Conservation (phyloP, 2,888 invertebrate species). For the Empis livida region DNA sequence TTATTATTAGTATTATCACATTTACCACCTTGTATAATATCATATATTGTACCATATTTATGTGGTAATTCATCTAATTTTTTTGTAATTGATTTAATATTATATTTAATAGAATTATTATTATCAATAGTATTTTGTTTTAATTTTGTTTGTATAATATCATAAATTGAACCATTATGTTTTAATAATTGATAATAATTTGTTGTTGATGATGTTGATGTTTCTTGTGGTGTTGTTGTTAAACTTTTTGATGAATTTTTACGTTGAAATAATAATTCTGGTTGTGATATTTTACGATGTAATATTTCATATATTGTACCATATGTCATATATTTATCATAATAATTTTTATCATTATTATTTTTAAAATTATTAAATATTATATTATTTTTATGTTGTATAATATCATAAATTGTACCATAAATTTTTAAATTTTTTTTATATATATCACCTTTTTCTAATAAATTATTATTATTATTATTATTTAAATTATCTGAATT, state of each 20-base stretch:
- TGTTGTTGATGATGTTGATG: neutral
- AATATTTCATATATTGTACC: slow-evolving; percentile 37
- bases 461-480: neutral
- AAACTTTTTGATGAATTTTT: neutral
- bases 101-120: too few species aligned
- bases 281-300: slow-evolving; percentile 31
- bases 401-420: slow-evolving; percentile 36
- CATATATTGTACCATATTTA: slow-evolving; percentile 35
- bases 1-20: slow-evolving; percentile 11
- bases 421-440: slow-evolving; percentile 34
- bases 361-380: slow-evolving; percentile 13
- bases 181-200: slow-evolving; percentile 11
- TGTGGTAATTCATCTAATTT: slow-evolving; percentile 1
- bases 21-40: slow-evolving; percentile 31
- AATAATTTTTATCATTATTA: slow-evolving; percentile 31
- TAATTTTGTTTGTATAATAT: slow-evolving; percentile 25
- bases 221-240: neutral
- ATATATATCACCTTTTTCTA: slow-evolving; percentile 13
- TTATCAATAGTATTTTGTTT: neutral
- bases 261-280: slow-evolving; percentile 5
- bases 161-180: slow-evolving; percentile 31
- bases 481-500: neutral
- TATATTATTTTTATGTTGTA: slow-evolving; percentile 34
- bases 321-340: slow-evolving; percentile 37
- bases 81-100: too few species aligned